Percentiles rank a stretch among this genome's conserved stretches.
Conservation (phyloP, 2,797 vertebrate genomes). For the Anisognathus igniventris region DNA sequence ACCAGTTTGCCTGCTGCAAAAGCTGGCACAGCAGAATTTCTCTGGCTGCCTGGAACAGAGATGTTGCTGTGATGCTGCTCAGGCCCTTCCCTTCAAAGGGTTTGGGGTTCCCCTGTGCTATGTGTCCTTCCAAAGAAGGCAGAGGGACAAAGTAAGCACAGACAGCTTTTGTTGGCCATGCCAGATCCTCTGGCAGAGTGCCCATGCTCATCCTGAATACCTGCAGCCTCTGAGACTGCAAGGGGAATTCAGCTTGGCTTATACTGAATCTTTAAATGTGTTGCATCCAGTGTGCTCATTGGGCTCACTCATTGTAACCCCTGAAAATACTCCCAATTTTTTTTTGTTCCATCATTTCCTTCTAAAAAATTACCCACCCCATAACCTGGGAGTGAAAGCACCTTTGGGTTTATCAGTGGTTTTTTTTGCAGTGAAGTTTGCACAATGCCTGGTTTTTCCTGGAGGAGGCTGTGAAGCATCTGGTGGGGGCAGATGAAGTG, state of each 20-base stretch:
- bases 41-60: background rate
- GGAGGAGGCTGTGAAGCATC: background rate
- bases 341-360: background rate
- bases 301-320: fast-evolving
- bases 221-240: background rate
- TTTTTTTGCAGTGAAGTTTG: background rate
- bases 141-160: background rate
- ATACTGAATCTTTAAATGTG: background rate
- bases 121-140: background rate
- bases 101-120: background rate
- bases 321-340: background rate
- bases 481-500: background rate
- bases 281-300: background rate
- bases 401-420: background rate
- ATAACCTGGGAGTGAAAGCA: background rate
- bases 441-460: background rate
- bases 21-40: background rate
- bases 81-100: background rate
- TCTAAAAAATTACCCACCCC: background rate
- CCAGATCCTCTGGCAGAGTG: background rate
- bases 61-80: background rate
- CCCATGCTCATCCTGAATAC: background rate
- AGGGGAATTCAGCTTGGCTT: background rate
- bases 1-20: background rate
- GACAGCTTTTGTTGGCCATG: background rate